A percentile compares a stretch with the other conserved stretches of the same genome.
These are phyloP conservation scores for Pipistrellus nathusii DNA, from an alignment of 2,797 vertebrate species.

Conservation along the genomic window DNA sequence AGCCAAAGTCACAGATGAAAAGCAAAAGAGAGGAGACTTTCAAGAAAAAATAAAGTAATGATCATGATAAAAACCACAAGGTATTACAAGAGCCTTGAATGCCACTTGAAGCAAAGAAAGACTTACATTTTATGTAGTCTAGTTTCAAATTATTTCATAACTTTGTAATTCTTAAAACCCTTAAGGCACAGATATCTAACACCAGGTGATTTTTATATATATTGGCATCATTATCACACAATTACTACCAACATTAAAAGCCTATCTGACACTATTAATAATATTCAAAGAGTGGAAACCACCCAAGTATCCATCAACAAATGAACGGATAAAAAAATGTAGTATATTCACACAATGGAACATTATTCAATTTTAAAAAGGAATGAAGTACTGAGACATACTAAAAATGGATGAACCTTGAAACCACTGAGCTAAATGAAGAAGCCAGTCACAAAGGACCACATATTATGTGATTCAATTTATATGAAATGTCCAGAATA, in stretches of 20 bases:
- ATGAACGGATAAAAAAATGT: slow-evolving; percentile 26
- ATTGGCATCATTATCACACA: neutral
- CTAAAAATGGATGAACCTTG: neutral
- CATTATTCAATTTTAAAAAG: slow-evolving; percentile 14
- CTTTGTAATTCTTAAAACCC: slow-evolving; percentile 51
- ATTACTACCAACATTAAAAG: slow-evolving; percentile 4
- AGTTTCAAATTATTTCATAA: slow-evolving; percentile 51
- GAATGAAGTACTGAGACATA: neutral
- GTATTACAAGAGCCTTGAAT: neutral
- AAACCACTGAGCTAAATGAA: slow-evolving; percentile 35
- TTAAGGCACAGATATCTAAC: slow-evolving; percentile 6
- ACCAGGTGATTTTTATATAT: neutral
- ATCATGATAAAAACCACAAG: slow-evolving; percentile 22
- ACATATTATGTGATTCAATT: neutral
- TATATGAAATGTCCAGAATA: neutral
- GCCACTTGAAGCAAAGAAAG: slow-evolving; percentile 25
- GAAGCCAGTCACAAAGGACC: neutral
- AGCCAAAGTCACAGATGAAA: neutral
- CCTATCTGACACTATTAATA: slow-evolving; percentile 15
- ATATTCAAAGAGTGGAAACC: slow-evolving; percentile 41
- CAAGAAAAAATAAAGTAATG: neutral
- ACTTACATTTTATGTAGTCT: neutral
- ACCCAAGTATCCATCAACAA: neutral
- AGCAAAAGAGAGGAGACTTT: slow-evolving; percentile 25
- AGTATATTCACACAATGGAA: neutral